phyloP scores from a whole-genome alignment of 2,113 vertebrate species.

The Stictonetta naevosa region DNA sequence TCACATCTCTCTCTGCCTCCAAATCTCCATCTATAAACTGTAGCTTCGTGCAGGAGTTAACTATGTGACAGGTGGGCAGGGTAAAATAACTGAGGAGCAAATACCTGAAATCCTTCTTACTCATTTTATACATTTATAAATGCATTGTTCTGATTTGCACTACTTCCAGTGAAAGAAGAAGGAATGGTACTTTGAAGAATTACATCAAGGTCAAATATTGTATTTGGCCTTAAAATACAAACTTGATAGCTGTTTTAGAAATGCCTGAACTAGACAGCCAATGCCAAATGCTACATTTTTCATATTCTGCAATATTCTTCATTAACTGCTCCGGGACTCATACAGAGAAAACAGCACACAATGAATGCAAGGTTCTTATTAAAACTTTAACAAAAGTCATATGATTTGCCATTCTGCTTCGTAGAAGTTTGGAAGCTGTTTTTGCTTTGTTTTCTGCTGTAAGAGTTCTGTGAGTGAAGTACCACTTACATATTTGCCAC shows the following conservation, averaged over 20 bases:
- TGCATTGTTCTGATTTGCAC: slow-evolving; percentile 5
- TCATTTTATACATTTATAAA: background rate
- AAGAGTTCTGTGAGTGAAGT: background rate
- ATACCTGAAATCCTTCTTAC: background rate
- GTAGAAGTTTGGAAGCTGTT: background rate
- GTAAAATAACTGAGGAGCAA: background rate
- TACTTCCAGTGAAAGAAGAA: background rate
- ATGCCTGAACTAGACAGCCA: background rate
- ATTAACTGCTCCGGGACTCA: background rate
- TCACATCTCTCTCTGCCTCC: background rate
- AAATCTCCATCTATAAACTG: background rate
- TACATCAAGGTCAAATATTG: slow-evolving; percentile 33
- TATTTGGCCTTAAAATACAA: slow-evolving; percentile 14
- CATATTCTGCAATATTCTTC: background rate
- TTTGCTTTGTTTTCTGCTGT: background rate
- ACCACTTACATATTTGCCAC: background rate
- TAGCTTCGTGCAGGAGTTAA: background rate
- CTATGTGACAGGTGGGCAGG: background rate
- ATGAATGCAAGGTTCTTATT: background rate
- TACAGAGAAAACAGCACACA: background rate
- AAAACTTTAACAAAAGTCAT: background rate
- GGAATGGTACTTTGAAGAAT: background rate
- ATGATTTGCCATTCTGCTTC: background rate
- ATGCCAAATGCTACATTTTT: background rate
- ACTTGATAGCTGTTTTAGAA: background rate